Conservation (phyloP, 1,140 invertebrate species). For the Trachymyrmex cornetzi region DNA sequence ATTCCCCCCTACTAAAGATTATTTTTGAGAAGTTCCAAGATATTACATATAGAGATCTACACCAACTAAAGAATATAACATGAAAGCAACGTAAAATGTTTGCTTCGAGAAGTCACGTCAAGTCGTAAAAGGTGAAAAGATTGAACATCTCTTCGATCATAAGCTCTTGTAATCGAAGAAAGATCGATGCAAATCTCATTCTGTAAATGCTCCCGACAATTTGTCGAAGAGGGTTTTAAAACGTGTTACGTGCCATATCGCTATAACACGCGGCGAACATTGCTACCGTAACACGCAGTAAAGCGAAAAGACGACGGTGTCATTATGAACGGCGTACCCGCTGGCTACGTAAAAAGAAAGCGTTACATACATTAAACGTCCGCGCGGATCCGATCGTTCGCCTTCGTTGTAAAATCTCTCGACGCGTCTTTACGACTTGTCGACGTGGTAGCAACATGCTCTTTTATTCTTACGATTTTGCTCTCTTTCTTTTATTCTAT, state of each 20-base stretch:
- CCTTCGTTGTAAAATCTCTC: slow-evolving; percentile 46
- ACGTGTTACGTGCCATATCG: slow-evolving; percentile 3
- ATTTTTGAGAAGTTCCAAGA: background rate
- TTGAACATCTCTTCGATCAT: background rate
- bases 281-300: slow-evolving; percentile 43
- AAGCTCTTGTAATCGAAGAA: slow-evolving; percentile 19
- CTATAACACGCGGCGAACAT: background rate
- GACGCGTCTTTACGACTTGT: slow-evolving; percentile 56
- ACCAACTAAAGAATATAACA: background rate
- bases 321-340: slow-evolving; percentile 30
- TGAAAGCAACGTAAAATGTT: background rate
- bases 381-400: slow-evolving; percentile 43
- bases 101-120: slow-evolving; percentile 16
- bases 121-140: slow-evolving; percentile 4
- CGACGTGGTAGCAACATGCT: slow-evolving; percentile 6
- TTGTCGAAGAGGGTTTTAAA: slow-evolving; percentile 8
- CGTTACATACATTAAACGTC: slow-evolving; percentile 24
- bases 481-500: slow-evolving; percentile 32
- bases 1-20: background rate
- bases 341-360: slow-evolving; percentile 43
- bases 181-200: slow-evolving; percentile 37
- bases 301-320: slow-evolving; percentile 32
- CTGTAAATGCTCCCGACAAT: slow-evolving; percentile 15
- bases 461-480: slow-evolving; percentile 49
- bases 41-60: background rate